Conservation (phyloP, 2,797 vertebrate species). For the Coccyzus lansbergi region DNA sequence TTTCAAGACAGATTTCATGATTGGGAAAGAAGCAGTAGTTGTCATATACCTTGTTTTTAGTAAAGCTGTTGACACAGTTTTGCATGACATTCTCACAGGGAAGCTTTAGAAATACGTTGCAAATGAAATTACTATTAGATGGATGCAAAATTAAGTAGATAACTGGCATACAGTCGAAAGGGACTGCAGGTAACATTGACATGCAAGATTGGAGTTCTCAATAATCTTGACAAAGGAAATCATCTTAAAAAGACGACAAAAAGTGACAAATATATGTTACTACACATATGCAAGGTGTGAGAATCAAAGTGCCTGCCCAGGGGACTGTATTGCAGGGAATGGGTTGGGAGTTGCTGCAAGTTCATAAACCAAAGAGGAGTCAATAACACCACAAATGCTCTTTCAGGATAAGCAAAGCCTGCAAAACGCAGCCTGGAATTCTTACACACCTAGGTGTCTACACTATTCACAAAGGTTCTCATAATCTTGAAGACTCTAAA, state of each 20-base stretch:
- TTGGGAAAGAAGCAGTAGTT: neutral
- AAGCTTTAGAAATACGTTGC: neutral
- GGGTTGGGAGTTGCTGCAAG: neutral
- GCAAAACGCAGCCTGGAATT: neutral
- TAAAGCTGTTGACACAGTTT: neutral
- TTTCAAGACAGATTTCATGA: neutral
- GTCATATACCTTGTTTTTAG: neutral
- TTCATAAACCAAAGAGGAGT: neutral
- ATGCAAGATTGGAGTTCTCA: neutral
- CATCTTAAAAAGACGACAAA: neutral
- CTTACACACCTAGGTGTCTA: neutral
- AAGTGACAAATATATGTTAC: neutral
- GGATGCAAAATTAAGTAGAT: neutral
- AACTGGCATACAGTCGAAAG: neutral
- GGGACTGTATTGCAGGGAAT: accelerated
- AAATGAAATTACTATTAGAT: neutral
- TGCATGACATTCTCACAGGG: neutral
- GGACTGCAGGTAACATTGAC: neutral
- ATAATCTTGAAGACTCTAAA: neutral
- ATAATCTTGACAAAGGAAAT: neutral
- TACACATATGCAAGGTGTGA: neutral
- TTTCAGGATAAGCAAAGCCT: neutral
- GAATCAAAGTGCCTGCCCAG: neutral
- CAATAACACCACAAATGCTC: accelerated
- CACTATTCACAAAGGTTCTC: neutral